phyloP scores from a whole-genome alignment of 2,797 vertebrate genomes.

The Sebastolobus alascanus region DNA sequence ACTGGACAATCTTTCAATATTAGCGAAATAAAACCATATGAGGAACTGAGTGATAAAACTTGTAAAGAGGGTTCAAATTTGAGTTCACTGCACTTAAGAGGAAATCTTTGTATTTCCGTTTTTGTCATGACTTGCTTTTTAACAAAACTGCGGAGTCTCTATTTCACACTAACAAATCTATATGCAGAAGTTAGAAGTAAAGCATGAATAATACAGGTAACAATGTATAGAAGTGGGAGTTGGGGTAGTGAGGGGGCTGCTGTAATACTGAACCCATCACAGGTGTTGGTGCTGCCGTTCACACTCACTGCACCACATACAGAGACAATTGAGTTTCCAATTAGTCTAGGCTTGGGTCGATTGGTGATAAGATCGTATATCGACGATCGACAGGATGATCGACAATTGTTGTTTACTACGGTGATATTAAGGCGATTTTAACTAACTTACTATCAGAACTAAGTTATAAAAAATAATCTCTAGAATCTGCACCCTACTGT shows the following conservation, averaged over 20 bases:
- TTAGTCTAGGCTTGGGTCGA: no score
- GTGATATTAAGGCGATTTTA: not conserved
- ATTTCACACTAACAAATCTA: not conserved
- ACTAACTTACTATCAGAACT: not conserved
- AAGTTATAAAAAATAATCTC: not conserved
- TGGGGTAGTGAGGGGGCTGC: not conserved
- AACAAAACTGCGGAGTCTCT: not conserved
- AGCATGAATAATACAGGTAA: not conserved
- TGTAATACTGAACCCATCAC: no score
- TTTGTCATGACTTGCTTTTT: not conserved
- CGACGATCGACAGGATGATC: not conserved
- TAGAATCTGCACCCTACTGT: no score
- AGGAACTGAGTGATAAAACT: no score
- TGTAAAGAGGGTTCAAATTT: not conserved
- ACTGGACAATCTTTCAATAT: not conserved
- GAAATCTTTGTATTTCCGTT: not conserved
- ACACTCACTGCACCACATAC: not conserved
- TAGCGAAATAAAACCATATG: not conserved
- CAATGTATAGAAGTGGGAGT: not conserved
- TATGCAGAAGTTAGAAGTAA: not conserved
- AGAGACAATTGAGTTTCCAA: not conserved
- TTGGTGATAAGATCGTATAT: not conserved
- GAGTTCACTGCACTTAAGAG: not conserved
- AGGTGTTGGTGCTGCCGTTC: not conserved
- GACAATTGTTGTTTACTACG: not conserved